Evolutionary conservation across 2,888 invertebrate genomes (phyloP).

Genomic region (Phania funesta): DNA sequence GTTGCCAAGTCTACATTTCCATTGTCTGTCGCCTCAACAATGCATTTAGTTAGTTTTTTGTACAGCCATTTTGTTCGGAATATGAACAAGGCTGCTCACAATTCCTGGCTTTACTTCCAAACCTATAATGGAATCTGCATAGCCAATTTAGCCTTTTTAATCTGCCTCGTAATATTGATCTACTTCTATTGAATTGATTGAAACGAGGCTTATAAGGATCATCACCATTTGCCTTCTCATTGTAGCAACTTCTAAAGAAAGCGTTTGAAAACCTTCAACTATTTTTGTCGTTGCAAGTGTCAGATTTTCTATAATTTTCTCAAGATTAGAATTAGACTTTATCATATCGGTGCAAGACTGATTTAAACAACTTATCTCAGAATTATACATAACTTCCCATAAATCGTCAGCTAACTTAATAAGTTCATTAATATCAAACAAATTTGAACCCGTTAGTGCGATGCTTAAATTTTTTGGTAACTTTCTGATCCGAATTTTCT

Average conservation of each 20-base stretch:
- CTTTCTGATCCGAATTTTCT: conserved; percentile 11
- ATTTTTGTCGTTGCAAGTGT: neutral
- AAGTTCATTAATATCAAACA: too few species aligned
- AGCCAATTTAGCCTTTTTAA: neutral
- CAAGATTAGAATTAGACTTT: neutral
- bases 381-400: too few species aligned
- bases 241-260: too few species aligned
- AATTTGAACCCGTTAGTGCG: conserved; percentile 3
- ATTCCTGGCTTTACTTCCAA: neutral
- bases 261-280: too few species aligned
- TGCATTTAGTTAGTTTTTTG: neutral
- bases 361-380: too few species aligned
- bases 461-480: conserved; percentile 2
- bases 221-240: neutral
- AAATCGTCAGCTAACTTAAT: neutral
- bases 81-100: neutral
- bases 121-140: neutral
- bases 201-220: neutral
- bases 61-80: too few species aligned
- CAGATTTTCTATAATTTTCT: neutral
- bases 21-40: neutral
- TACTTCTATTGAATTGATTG: neutral
- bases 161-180: neutral
- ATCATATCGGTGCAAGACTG: too few species aligned
- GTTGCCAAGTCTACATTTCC: neutral